Percentiles rank a stretch among this genome's conserved stretches.
phyloP scores from a whole-genome alignment of 2,797 vertebrate genomes.

The Pseudochirops cupreus region DNA sequence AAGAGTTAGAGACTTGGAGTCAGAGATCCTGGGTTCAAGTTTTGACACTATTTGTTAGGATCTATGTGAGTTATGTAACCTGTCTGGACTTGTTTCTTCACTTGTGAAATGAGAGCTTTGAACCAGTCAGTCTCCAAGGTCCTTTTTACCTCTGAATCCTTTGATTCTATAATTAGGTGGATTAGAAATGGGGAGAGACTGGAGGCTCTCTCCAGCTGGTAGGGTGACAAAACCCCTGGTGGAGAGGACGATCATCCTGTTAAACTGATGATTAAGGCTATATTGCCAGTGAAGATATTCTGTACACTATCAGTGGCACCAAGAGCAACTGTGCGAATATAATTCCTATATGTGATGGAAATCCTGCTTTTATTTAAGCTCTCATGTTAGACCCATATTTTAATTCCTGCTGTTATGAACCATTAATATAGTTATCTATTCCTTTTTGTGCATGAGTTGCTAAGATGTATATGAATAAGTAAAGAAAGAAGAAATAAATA shows the following conservation, averaged over 20 bases:
- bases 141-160: background rate
- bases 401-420: constrained; percentile 29
- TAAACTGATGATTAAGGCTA: constrained; percentile 60
- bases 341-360: constrained; percentile 54
- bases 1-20: background rate
- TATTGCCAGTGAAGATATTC: constrained; percentile 41
- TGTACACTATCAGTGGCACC: background rate
- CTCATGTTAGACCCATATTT: constrained; percentile 2
- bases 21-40: background rate
- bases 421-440: constrained; percentile 61
- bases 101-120: background rate
- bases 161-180: background rate
- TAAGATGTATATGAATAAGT: constrained; percentile 18
- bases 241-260: constrained; percentile 64
- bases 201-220: constrained; percentile 50
- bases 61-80: background rate
- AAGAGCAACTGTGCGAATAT: background rate
- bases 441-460: constrained; percentile 41
- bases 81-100: background rate
- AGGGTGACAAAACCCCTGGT: constrained; percentile 64
- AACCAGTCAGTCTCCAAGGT: background rate
- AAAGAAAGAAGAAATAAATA: constrained; percentile 60
- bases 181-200: background rate
- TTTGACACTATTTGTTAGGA: background rate
- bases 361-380: constrained; percentile 54